These are phyloP conservation scores for cattle (Bos taurus) DNA, from an alignment of 2,113 vertebrate genomes.

Conservation along the genomic window ARS-UCD2.0 NC_037329.1:3995501-3996000, in stretches of 20 bases:
- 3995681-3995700: neutral
- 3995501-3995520: neutral
- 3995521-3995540: neutral
- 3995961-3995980: too few species aligned
- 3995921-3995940: neutral
- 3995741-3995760: neutral
- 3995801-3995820: neutral
- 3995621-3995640: neutral
- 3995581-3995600: neutral
- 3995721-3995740: neutral
- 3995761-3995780: neutral
- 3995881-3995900: neutral
- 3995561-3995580: neutral
- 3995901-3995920: neutral
- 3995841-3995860: neutral
- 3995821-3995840: neutral
- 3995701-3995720: neutral
- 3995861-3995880: neutral
- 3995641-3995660: neutral
- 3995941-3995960: neutral
- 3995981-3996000: too few species aligned
- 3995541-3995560: neutral
- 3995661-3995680: neutral
- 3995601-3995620: neutral
- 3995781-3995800: neutral